A percentile compares a stretch with the other conserved stretches of the same genome.
phyloP scores from a whole-genome alignment of 2,888 invertebrate genomes.

The Papilio demoleus region DNA sequence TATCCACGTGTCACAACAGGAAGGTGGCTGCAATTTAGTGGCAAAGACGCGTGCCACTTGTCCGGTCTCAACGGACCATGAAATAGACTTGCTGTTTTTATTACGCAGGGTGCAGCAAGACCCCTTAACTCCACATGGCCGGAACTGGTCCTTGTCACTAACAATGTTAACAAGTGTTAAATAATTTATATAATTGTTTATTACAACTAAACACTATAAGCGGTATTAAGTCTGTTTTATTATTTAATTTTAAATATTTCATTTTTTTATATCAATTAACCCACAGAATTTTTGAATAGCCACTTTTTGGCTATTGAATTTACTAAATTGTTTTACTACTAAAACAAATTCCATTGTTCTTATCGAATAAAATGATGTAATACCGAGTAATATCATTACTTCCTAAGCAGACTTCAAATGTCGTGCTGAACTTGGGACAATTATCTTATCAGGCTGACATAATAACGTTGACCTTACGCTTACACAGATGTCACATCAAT shows the following conservation, averaged over 20 bases:
- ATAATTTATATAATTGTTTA: not conserved
- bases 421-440: constrained; percentile 32
- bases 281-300: no score
- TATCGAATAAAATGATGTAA: constrained; percentile 24
- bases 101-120: constrained; percentile 46
- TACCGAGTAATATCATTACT: constrained; percentile 20
- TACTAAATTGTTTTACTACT: not conserved
- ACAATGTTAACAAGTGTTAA: constrained; percentile 31
- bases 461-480: constrained; percentile 41
- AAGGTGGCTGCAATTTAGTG: constrained; percentile 61
- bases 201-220: not conserved
- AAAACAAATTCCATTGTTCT: constrained; percentile 7
- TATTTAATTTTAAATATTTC: no score
- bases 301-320: not conserved
- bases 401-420: constrained; percentile 29
- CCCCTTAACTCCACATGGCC: constrained; percentile 44
- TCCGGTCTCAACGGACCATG: constrained; percentile 64
- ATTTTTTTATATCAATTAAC: no score
- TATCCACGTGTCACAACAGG: constrained; percentile 75
- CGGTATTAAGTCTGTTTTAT: not conserved
- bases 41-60: constrained; percentile 73
- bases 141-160: constrained; percentile 20
- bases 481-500: constrained; percentile 48
- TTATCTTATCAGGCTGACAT: constrained; percentile 42
- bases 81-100: constrained; percentile 68